These are phyloP conservation scores for Saccopteryx bilineata DNA, from an alignment of 2,113 vertebrate genomes.

Conservation along the genomic window DNA sequence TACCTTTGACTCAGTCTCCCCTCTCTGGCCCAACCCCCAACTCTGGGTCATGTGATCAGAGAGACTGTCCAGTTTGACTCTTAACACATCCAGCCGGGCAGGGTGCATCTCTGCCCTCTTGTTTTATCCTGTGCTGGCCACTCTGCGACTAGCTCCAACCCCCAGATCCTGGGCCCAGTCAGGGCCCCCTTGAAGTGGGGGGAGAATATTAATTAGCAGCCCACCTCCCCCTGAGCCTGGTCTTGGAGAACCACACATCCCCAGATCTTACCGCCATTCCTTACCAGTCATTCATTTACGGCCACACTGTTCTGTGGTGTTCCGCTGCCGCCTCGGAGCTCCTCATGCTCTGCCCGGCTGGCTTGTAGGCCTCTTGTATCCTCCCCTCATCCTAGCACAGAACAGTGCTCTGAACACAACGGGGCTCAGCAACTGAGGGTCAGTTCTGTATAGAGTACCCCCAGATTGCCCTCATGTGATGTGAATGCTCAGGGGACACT, in stretches of 20 bases:
- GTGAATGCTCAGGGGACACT: neutral
- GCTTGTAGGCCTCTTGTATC: neutral
- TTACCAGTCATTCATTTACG: neutral
- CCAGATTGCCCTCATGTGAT: neutral
- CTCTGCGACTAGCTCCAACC: neutral
- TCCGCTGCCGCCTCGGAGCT: fast-evolving
- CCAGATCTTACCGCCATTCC: neutral
- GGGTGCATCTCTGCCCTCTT: neutral
- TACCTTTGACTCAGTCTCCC: neutral
- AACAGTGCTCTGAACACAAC: neutral
- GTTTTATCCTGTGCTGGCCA: neutral
- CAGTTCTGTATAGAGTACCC: neutral
- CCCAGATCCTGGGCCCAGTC: too few species aligned
- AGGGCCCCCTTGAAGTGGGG: neutral
- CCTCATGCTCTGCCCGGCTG: neutral
- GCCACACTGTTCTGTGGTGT: neutral
- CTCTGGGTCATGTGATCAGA: neutral
- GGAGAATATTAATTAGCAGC: neutral
- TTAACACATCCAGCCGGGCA: neutral
- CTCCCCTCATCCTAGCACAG: neutral
- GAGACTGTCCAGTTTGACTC: neutral
- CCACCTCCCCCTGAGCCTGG: neutral
- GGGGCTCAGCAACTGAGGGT: neutral
- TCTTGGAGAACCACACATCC: neutral
- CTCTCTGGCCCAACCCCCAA: neutral